Base-by-base conservation (phyloP, 2,113 vertebrate genomes). In the Rhegmatorhina hoffmannsi region DNA sequence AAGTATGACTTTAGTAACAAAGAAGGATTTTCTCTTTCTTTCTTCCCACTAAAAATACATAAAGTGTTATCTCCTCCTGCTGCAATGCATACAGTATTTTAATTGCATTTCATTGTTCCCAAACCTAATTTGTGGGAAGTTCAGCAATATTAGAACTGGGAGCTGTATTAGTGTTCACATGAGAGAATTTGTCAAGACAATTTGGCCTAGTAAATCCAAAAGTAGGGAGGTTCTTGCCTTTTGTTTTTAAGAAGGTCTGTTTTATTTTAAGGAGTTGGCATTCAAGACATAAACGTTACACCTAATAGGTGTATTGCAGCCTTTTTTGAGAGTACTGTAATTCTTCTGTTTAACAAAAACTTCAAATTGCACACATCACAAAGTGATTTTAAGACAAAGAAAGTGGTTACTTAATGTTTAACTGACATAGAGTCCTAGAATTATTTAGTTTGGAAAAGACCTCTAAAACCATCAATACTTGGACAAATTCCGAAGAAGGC, bases 71-170 rank as follows among this genome's bases (percentile, higher is more conserved):
- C 70, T 93, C 26, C 69, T 95, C 94, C 63, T 84, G 17, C 74
- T 90, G 64, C 59, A 75, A 34, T 80, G 86, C 73, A 72, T 85
- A 85, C 21, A 25, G 4, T 77, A 33, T 94, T 94, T 95, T 96
- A 95, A 97, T 96, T 97, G 67, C 72, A 68, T 92, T 85, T 80
- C 24, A 85, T 93, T 86, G 25, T 93, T 94, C 60, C 82, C 74
- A 94, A 67, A 70, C 21, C 8, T 92, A 76, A 74, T 94, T 96
- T 95, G n/a, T 90, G 84, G 60, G 80, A 91, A 91, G 44, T 97
- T 52, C 85, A 89, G 86, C 4, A 10, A 79, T 90, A 79, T 62
- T 93, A 75, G 56, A 74, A 11, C 34, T 62, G 59, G 28, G 55
- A 96, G 69, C 70, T 94, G 81, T 94, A 79, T 76, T 53, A 94